phyloP scores from a whole-genome alignment of 2,113 vertebrate genomes.

The Microcebus ravelobensis region DNA sequence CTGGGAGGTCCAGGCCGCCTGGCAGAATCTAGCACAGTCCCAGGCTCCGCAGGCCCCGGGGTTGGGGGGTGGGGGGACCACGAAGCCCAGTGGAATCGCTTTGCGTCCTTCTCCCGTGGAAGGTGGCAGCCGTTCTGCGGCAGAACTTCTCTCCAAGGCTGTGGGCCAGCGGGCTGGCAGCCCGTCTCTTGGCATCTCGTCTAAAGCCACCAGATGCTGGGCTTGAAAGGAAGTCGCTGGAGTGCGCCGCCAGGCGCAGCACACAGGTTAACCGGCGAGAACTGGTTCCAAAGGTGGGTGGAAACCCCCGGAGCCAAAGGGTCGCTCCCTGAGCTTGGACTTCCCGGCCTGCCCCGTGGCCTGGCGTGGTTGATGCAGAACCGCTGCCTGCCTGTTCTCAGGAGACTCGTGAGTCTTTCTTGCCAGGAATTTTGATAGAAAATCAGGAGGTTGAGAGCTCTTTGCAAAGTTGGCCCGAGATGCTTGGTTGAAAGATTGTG shows the following conservation, averaged over 20 bases:
- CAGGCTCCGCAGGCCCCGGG: neutral
- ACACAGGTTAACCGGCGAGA: neutral
- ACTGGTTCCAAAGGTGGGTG: neutral
- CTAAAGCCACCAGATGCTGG: neutral
- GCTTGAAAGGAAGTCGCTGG: neutral
- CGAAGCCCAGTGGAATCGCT: accelerated
- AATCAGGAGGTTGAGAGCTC: neutral
- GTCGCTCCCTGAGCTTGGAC: accelerated
- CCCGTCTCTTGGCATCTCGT: accelerated
- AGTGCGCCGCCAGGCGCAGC: neutral
- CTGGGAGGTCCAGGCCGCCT: neutral
- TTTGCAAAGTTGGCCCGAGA: neutral
- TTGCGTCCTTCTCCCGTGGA: neutral
- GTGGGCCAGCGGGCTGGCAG: neutral
- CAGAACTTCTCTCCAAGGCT: neutral
- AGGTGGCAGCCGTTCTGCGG: neutral
- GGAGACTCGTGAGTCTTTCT: neutral
- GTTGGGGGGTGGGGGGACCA: neutral
- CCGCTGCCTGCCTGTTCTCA: neutral
- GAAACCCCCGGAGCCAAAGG: neutral
- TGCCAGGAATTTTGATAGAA: neutral
- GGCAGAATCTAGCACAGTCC: neutral
- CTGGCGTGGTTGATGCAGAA: neutral
- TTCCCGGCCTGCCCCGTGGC: accelerated
- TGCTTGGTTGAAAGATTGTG: neutral